phyloP scores from a whole-genome alignment of 2,797 vertebrate genomes.

The Parotocinclus haroldoi region DNA sequence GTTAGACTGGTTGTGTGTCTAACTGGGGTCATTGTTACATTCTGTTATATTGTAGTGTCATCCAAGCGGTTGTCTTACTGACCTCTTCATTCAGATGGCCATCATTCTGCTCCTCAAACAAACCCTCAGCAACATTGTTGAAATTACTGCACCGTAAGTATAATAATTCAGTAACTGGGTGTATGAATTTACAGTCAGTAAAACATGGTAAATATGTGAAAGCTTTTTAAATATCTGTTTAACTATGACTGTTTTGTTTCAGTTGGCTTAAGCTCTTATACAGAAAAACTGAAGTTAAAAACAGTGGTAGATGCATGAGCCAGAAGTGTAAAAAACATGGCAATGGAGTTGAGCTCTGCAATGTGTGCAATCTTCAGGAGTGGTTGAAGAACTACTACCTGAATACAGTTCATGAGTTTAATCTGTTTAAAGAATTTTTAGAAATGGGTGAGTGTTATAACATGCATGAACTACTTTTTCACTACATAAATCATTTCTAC shows the following conservation, averaged over 20 bases:
- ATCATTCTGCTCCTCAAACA: conserved; percentile 92
- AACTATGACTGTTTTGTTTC: background rate
- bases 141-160: conserved; percentile 67
- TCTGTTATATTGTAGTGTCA: conserved; percentile 78
- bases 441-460: conserved; percentile 80
- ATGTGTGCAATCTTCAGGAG: conserved; percentile 61
- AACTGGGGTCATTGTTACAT: background rate
- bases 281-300: conserved; percentile 11
- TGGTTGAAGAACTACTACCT: conserved; percentile 82
- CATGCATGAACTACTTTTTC: too few species aligned
- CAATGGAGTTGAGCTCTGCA: conserved; percentile 52
- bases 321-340: conserved; percentile 52
- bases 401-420: conserved; percentile 71
- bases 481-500: too few species aligned
- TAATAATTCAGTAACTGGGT: background rate
- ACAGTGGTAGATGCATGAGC: conserved; percentile 61
- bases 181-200: too few species aligned
- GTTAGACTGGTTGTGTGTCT: too few species aligned
- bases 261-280: conserved; percentile 66
- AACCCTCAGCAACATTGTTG: conserved; percentile 73
- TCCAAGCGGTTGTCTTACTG: conserved; percentile 92
- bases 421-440: conserved; percentile 87
- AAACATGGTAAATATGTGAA: too few species aligned
- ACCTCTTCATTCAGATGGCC: conserved; percentile 96
- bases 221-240: too few species aligned